Evolutionary conservation across 2,888 invertebrate species (phyloP).

Genomic region (Plebejus melissa): DNA sequence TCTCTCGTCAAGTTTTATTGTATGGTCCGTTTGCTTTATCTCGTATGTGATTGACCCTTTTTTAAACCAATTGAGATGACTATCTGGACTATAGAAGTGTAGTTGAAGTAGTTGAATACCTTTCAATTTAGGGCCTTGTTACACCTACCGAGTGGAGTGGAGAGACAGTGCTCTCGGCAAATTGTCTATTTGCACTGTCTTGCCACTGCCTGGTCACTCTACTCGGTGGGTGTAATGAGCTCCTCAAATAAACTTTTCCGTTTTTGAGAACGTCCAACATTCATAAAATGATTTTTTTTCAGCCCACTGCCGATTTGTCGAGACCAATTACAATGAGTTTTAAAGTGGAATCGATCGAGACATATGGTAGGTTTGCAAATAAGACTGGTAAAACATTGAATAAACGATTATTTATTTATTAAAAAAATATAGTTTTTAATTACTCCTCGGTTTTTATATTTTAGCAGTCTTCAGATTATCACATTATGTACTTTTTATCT

Average conservation of each 20-base stretch:
- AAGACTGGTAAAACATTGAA: not conserved
- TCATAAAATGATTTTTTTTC: constrained; percentile 39
- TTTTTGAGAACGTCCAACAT: not conserved
- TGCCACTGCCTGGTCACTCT: no score
- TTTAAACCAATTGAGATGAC: not conserved
- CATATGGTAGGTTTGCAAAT: constrained; percentile 45
- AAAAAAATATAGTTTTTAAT: no score
- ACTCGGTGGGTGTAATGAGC: no score
- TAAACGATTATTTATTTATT: no score
- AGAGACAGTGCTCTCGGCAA: no score
- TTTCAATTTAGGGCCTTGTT: not conserved
- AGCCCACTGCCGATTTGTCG: constrained; percentile 62
- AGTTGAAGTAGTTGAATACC: not conserved
- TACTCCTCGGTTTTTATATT: no score
- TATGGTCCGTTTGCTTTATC: not conserved
- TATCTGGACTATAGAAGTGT: not conserved
- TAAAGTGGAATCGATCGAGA: constrained; percentile 46
- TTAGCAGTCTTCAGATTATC: no score
- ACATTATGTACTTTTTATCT: no score
- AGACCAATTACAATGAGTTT: constrained; percentile 58
- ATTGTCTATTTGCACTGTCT: no score
- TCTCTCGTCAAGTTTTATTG: not conserved
- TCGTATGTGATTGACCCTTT: not conserved
- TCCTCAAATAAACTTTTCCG: not conserved
- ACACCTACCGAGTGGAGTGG: no score